Evolutionary conservation across 2,888 invertebrate genomes (phyloP), one percentile per base, ranked within the genome.

Genomic region (Crepidodera aurea): DNA sequence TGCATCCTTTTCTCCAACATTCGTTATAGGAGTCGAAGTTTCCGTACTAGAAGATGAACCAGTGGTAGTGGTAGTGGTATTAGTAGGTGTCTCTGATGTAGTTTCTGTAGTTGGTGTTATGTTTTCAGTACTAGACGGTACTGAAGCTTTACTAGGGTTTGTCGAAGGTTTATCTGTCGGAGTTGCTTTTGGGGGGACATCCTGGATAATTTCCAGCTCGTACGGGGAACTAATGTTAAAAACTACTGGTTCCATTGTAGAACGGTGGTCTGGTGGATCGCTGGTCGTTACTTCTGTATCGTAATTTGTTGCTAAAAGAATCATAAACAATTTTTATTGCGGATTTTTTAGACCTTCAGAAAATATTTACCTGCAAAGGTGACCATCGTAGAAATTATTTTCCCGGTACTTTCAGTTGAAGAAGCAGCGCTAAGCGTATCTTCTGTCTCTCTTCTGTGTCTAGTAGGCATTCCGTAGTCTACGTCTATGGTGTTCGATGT

Each of bases 381-480:
- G 16, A 62, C 59, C 16, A 22, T 12, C 3, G 62, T 62, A 12
- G 56, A n/a, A 3, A 54, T 46, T 2, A 54, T n/a, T 25, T 54
- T 70, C 4, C 67, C 69, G 1, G 74, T 72, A 62, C 74, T 75
- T 60, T 71, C 71, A 7, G 75, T 75, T 1, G 73, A 71, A 10
- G 66, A 58, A 4, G 78, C 75, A 59, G 78, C 75, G 60, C 73
- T 77, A 12, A 77, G 68, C 1, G 78, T 79, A 64, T 80, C 77
- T 65, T 81, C 80, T 0, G 81, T 82, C 69, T 81, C 81, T n/a
- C 81, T 73, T 34, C 81, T 71, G 62, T 82, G 81, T 65, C 81
- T 73, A 16, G 81, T 82, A 6, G 81, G 78, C 60, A 75, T 73
- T 22, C 77, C 79, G 70, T 79, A 79, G 61, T 79, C 79, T 2